Conservation (phyloP, 2,113 vertebrate genomes). For the Chitala chitala region DNA sequence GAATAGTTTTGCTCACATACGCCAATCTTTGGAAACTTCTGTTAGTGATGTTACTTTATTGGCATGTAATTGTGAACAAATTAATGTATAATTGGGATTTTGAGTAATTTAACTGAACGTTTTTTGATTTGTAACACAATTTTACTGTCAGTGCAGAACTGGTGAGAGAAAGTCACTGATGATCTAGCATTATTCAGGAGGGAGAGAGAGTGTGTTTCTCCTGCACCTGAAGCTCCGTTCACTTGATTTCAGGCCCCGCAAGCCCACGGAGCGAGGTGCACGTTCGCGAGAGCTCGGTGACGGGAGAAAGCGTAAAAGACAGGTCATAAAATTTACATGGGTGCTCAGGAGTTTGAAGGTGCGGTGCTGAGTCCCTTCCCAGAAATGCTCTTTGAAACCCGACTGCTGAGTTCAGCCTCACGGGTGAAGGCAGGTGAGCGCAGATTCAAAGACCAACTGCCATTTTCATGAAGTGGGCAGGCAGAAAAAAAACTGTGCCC, state of each 20-base stretch:
- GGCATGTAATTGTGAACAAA: too few species aligned
- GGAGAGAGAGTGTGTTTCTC: too few species aligned
- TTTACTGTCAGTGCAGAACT: too few species aligned
- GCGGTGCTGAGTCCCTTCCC: background rate
- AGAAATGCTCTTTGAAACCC: background rate
- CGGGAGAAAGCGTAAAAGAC: background rate
- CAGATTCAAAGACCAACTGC: background rate
- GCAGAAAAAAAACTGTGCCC: background rate
- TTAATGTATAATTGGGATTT: too few species aligned
- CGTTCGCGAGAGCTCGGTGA: background rate
- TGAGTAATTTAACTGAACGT: too few species aligned
- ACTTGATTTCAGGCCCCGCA: background rate
- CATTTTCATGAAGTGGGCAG: background rate
- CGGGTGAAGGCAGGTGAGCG: background rate
- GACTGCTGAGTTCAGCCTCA: background rate
- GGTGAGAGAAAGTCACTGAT: too few species aligned
- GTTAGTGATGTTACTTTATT: too few species aligned
- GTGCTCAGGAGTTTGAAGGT: background rate
- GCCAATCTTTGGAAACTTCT: too few species aligned
- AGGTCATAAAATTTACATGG: conserved; percentile 16
- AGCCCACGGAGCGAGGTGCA: background rate
- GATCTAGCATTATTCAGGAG: too few species aligned
- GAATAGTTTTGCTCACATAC: too few species aligned
- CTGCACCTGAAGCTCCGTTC: too few species aligned
- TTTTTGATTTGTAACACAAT: too few species aligned